Conservation (phyloP, 1,140 invertebrate genomes). For the Drosophila hydei region DNA sequence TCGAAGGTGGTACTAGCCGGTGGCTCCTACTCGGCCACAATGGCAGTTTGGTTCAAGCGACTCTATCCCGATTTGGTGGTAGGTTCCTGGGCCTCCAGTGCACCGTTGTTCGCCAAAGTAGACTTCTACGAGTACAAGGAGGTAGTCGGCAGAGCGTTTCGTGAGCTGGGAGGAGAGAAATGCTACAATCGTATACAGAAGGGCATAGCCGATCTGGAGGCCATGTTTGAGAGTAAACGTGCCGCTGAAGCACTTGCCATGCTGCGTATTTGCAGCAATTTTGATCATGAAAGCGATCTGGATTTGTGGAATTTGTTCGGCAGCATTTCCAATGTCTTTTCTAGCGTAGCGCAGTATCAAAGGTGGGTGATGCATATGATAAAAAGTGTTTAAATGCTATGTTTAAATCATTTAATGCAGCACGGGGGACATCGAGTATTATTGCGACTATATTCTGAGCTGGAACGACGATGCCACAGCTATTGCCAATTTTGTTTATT, state of each 20-base stretch:
- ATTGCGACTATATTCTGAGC: constrained; percentile 59
- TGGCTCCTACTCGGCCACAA: constrained; percentile 91
- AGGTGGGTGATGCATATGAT: constrained; percentile 24
- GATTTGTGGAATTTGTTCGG: constrained; percentile 75
- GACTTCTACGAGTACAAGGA: constrained; percentile 71
- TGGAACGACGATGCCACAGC: constrained; percentile 62
- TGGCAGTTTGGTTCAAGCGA: constrained; percentile 90
- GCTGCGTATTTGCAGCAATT: constrained; percentile 81
- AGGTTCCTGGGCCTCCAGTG: constrained; percentile 90
- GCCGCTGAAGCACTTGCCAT: constrained; percentile 61
- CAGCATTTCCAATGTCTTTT: constrained; percentile 72
- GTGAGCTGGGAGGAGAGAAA: constrained; percentile 69
- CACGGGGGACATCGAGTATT: constrained; percentile 49
- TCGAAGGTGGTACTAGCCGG: constrained; percentile 88
- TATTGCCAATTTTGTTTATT: constrained; percentile 69
- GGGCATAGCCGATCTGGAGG: constrained; percentile 85
- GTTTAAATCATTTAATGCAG: constrained; percentile 33
- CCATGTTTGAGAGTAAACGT: constrained; percentile 75
- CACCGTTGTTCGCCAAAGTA: constrained; percentile 86
- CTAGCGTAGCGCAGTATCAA: constrained; percentile 73
- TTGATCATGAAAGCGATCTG: constrained; percentile 74
- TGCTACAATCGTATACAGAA: constrained; percentile 85
- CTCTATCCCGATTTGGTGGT: constrained; percentile 91
- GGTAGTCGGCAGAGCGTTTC: constrained; percentile 55
- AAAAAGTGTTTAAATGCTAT: background rate